These are phyloP conservation scores for Lumbricus terrestris DNA, from an alignment of 2,888 invertebrate species.

Conservation along the genomic window DNA sequence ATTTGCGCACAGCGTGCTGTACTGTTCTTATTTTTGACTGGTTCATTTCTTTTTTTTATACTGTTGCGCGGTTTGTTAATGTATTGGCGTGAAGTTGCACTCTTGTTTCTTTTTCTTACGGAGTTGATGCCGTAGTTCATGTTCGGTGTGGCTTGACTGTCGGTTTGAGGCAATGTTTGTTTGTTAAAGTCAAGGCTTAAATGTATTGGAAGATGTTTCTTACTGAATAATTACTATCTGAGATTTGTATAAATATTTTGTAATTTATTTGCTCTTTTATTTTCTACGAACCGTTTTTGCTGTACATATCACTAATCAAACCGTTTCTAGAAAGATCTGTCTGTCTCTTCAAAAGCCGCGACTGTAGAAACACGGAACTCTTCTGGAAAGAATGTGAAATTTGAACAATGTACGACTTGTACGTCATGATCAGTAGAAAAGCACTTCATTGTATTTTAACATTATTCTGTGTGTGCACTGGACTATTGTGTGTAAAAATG, in stretches of 20 bases:
- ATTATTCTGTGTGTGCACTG: not conserved
- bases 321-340: not conserved
- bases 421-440: not conserved
- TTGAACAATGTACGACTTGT: not conserved
- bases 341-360: not conserved
- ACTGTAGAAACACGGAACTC: not conserved
- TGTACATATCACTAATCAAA: not conserved
- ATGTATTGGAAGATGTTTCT: not conserved
- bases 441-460: not conserved
- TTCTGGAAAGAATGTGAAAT: not conserved
- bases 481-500: not conserved
- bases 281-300: not conserved
- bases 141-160: not conserved
- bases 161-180: not conserved
- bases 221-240: not conserved
- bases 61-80: too few species aligned
- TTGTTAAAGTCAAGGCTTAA: not conserved
- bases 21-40: not conserved
- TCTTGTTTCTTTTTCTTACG: not conserved
- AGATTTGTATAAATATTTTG: not conserved
- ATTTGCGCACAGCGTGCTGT: not conserved
- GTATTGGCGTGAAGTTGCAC: not conserved
- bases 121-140: not conserved
- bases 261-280: conserved; percentile 3
- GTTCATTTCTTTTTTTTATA: not conserved